Conservation (phyloP, 2,113 vertebrate species). For the Thalassarche chlororhynchos region DNA sequence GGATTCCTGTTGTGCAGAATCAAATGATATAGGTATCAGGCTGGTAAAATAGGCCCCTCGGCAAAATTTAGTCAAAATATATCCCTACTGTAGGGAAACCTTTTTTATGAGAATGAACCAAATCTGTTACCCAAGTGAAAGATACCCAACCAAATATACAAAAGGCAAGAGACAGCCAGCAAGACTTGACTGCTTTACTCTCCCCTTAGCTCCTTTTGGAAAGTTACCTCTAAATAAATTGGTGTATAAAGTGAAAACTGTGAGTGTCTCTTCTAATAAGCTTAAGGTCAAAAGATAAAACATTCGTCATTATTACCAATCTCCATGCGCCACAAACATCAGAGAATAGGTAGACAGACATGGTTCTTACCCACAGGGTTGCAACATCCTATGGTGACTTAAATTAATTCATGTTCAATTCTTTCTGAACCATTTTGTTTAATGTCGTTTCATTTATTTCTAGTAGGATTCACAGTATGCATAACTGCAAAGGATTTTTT, state of each 20-base stretch:
- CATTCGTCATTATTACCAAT: background rate
- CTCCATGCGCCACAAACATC: background rate
- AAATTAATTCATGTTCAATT: background rate
- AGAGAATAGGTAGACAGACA: background rate
- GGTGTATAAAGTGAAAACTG: background rate
- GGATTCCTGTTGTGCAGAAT: background rate
- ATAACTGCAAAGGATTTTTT: background rate
- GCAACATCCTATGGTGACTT: background rate
- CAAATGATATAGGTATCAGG: background rate
- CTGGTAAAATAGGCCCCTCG: background rate
- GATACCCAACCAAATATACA: background rate
- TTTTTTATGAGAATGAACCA: background rate
- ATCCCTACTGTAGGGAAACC: background rate
- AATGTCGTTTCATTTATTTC: constrained; percentile 2
- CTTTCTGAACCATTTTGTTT: background rate
- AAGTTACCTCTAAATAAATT: background rate
- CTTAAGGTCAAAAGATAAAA: background rate
- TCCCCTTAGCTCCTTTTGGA: background rate
- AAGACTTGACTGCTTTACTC: background rate
- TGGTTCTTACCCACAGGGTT: background rate
- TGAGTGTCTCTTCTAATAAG: background rate
- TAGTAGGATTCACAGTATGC: background rate
- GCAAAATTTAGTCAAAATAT: background rate
- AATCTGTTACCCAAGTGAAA: background rate
- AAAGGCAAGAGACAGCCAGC: background rate